Base-by-base conservation (phyloP, 2,888 invertebrate genomes). In the Pasiphila rectangulata region DNA sequence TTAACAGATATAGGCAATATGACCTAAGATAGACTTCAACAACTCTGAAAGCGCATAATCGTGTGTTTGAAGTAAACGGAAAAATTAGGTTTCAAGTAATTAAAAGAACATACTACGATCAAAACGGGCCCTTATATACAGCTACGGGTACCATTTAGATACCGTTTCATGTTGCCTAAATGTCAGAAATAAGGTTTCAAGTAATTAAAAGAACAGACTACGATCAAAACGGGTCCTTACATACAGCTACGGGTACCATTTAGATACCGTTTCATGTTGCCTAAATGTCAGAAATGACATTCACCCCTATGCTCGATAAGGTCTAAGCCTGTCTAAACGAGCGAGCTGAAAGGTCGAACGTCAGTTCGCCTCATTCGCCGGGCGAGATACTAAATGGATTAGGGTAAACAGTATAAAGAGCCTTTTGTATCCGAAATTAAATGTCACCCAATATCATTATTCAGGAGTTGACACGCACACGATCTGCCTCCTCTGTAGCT, bases 371-470 rank as follows among this genome's bases (percentile, higher is more conserved):
- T 50, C 50, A 50, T 50, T 45, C 70, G 69, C 70, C 75, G 39
- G 54, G 57, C 62, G 63, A 56, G 59, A 54, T 52, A 54, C 69
- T 75, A 74, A 75, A 75, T 73, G 71, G 85, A 84, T 86, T 82
- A 85, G 85, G 81, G 84, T 83, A 84, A 86, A 83, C 80, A 83
- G 82, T 74, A 81, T 86, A 83, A 84, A 83, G 78, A 83, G 80
- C 73, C 84, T 83, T 86, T 87, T 87, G 86, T 87, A 86, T 83
- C 79, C 76, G 64, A 86, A 86, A 86, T 87, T 84, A 86, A 86
- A 87, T 75, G 86, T 86, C 87, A 85, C 73, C 76, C 80, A 67
- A 68, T 71, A 80, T 87, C 86, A 85, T 87, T 87, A 87, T 82
- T 86, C 83, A 85, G 77, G 59, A 62, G 64, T 69, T 81, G 83